Evolutionary conservation across 2,113 vertebrate genomes (phyloP).

Genomic region (Coracopsis vasa): DNA sequence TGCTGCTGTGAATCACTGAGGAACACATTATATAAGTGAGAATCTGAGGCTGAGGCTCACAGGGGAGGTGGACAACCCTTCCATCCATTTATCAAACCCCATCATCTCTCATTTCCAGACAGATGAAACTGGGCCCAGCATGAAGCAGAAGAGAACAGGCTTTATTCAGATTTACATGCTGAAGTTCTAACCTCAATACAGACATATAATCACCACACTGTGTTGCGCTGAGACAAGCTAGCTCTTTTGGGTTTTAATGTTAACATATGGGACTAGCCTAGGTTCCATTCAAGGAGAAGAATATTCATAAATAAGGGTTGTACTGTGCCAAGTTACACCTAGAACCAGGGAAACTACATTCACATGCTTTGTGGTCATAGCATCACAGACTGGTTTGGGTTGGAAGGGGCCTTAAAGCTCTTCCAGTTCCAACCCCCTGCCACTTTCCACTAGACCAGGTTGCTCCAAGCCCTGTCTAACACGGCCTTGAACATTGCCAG

Average conservation of each 20-base stretch:
- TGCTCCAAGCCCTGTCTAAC: neutral
- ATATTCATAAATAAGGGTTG: neutral
- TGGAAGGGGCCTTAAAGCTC: neutral
- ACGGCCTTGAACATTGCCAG: neutral
- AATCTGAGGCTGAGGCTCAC: neutral
- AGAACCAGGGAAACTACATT: neutral
- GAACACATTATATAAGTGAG: neutral
- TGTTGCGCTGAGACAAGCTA: neutral
- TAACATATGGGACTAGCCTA: neutral
- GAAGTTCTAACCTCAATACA: neutral
- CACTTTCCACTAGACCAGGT: neutral
- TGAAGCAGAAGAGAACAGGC: neutral
- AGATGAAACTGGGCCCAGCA: neutral
- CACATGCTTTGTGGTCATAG: neutral
- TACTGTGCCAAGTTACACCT: neutral
- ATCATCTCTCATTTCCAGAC: neutral
- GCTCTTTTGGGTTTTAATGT: neutral
- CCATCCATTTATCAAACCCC: neutral
- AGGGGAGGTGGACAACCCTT: neutral
- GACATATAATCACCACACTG: neutral
- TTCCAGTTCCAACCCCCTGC: neutral
- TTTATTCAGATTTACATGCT: neutral
- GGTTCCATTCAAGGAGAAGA: neutral
- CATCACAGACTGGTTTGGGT: neutral
- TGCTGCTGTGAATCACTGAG: neutral